Evolutionary conservation across 2,113 vertebrate genomes (phyloP).

Genomic region (Cairina moschata): DNA sequence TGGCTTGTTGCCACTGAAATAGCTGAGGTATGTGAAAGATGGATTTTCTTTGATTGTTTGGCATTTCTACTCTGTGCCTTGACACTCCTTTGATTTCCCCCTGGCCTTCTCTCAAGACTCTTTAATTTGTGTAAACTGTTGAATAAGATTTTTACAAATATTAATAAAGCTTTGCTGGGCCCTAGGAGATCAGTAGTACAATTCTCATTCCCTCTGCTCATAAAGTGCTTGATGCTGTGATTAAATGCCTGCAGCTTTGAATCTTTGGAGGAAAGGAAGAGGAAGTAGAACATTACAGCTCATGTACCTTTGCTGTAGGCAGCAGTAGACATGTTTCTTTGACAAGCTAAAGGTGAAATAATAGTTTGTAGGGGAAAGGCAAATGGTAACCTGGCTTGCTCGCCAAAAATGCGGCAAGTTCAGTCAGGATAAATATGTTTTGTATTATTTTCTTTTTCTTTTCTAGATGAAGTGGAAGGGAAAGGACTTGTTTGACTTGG

Average conservation of each 20-base stretch:
- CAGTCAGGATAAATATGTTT: neutral
- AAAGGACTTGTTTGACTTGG: slow-evolving; percentile 91
- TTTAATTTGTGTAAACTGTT: neutral
- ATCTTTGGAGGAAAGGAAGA: neutral
- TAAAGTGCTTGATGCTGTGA: neutral
- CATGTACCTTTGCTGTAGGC: neutral
- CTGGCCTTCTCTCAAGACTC: neutral
- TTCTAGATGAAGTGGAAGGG: slow-evolving; percentile 93
- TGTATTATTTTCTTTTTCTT: neutral
- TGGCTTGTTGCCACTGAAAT: neutral
- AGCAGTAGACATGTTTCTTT: neutral
- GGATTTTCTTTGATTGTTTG: neutral
- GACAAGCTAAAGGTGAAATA: neutral
- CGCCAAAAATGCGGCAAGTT: neutral
- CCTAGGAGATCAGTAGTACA: neutral
- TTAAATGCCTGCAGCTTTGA: neutral
- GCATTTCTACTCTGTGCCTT: neutral
- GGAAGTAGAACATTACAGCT: neutral
- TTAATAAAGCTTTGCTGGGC: neutral
- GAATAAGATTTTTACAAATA: neutral
- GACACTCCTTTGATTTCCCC: neutral
- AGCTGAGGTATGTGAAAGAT: neutral
- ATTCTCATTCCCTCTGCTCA: neutral
- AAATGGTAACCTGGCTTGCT: neutral
- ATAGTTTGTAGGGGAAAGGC: neutral